Conservation (phyloP, 2,797 vertebrate species). For the Threskiornis aethiopicus region DNA sequence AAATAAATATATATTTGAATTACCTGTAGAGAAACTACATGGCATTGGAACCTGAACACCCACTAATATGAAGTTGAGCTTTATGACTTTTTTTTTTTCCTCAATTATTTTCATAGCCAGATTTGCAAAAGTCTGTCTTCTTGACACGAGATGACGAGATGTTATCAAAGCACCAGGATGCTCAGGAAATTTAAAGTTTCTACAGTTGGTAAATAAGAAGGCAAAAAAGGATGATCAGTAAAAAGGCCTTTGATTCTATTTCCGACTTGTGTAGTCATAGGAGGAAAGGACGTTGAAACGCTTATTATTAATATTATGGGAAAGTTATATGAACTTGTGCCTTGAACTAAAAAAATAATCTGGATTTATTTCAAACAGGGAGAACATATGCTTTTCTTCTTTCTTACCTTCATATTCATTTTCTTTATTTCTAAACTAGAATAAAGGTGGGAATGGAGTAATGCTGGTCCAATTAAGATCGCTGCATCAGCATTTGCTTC, state of each 20-base stretch:
- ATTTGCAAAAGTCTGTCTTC: neutral
- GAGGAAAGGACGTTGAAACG: neutral
- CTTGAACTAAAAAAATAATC: neutral
- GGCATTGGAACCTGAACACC: neutral
- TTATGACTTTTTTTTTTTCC: neutral
- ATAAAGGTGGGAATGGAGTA: neutral
- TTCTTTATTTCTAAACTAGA: neutral
- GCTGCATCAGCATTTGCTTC: neutral
- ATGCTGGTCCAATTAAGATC: neutral
- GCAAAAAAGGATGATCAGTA: neutral
- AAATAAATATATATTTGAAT: neutral
- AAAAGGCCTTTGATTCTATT: neutral
- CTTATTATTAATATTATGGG: neutral
- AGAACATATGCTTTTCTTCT: neutral
- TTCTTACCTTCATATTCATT: neutral
- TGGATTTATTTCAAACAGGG: neutral
- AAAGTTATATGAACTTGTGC: neutral
- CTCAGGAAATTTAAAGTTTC: neutral
- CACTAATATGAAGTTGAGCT: neutral
- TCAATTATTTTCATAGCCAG: neutral
- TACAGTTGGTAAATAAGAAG: neutral
- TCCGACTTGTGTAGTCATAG: neutral
- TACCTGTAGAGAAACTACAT: neutral
- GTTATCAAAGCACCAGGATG: neutral
- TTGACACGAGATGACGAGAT: neutral